Base-by-base conservation (phyloP, 2,888 invertebrate species). In the Ormia ochracea region DNA sequence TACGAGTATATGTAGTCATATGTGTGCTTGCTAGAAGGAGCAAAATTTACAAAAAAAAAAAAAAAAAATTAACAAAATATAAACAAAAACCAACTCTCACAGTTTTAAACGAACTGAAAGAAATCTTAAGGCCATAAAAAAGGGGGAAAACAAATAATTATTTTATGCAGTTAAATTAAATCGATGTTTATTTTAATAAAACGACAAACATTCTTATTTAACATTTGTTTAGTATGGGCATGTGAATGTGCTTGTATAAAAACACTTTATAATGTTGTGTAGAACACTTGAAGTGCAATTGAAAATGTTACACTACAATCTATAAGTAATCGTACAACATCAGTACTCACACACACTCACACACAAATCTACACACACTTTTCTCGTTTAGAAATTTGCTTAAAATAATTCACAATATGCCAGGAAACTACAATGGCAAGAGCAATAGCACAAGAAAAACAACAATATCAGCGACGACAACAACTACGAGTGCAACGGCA, bases 231-330 rank as follows among this genome's bases (percentile, higher is more conserved):
- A n/a, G n/a, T n/a, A n/a, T 52, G n/a, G 36, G 50, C 19, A 7
- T 45, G 28, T n/a, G 4, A n/a, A n/a, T 41, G 21, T 38, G 3
- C 38, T 7, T 19, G 28, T 36, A 17, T 17, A 12, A 45, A 43
- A 54, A 1, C 76, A 77, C 63, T 70, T 77, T 50, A 65, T 59
- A 70, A 26, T 56, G 56, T 31, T 70, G 76, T n/a, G n/a, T 77
- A 77, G 70, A 77, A 69, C 76, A 77, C 76, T 77, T 77, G 76
- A 77, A 69, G 66, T 75, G 50, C 17, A 65, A 70, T 77, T 43
- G 38, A 70, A 77, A 76, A 76, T 43, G 48, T 69, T 56, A 56
- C 45, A 56, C 41, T 28, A 17, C 48, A 31, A 23, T 33, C 10
- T 31, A 31, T 12, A 56, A 36, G 41, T 41, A 14, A 5, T 41